Conservation (phyloP, 2,113 vertebrate species). For the Tretioscincus oriximinensis region DNA sequence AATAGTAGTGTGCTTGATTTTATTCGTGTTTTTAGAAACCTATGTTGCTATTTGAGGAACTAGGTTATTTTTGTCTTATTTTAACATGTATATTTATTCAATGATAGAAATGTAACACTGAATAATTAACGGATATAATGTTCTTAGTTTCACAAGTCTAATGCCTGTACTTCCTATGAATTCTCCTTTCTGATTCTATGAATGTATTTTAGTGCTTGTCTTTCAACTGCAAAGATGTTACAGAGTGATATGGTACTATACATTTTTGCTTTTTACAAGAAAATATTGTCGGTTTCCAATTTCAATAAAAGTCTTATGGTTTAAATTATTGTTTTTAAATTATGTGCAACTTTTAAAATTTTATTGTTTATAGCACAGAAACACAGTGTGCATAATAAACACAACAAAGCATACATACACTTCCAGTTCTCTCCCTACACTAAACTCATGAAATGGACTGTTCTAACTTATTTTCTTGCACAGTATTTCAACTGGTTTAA, state of each 20-base stretch:
- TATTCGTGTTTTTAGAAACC: background rate
- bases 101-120: background rate
- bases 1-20: background rate
- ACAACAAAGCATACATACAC: too few relatives aligned
- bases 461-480: too few relatives aligned
- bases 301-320: background rate
- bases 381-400: too few relatives aligned
- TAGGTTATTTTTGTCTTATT: background rate
- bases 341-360: too few relatives aligned
- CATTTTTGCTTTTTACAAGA: background rate
- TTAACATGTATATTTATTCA: background rate
- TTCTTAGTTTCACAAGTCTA: background rate
- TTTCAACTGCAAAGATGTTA: background rate
- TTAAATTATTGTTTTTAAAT: background rate
- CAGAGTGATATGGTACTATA: background rate
- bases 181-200: background rate
- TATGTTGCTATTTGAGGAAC: conserved; percentile 13
- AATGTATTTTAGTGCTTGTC: background rate
- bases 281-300: background rate
- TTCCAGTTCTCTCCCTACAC: too few relatives aligned
- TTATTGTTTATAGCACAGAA: too few relatives aligned
- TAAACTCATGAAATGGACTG: too few relatives aligned
- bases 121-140: background rate
- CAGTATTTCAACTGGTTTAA: too few relatives aligned
- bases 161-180: background rate